Evolutionary conservation across 2,113 vertebrate species (phyloP), one percentile per base, ranked within the genome.

Genomic region (Elgaria multicarinata): DNA sequence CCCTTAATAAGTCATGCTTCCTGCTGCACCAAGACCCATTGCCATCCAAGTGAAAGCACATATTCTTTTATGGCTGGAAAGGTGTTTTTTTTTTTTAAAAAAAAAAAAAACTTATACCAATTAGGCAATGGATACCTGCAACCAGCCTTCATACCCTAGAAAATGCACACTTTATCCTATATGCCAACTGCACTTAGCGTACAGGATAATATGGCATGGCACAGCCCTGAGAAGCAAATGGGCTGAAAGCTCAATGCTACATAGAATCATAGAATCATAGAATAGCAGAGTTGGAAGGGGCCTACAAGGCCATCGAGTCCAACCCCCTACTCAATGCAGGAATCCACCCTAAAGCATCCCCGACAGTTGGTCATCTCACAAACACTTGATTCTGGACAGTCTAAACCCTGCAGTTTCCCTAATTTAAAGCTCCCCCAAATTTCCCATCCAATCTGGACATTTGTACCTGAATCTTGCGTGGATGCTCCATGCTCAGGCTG

Each of bases 401-500:
- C 85, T 44, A n/a, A 42, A 16, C 46, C 42, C n/a, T 9, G 3
- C 0, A 2, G 31, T 62, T 64, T 36, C 55, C 42, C 20, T 53
- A 36, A 31, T 67, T 50, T 83, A 22, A 66, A 39, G 31, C 26
- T 31, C 46, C 77, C 62, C 20, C 67, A 53, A 8, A 4, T 3
- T 4, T 2, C 18, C 0, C 0, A 14, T n/a, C 3, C 2, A 28
- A 77, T 3, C 0, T 33, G n/a, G 14, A 24, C 79, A 46, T 39
- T 75, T 71, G 12, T 92, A 95, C 96, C 95, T 94, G 88, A 78
- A 96, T 80, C 39, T 89, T 94, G 16, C 39, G 79, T 3, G 95
- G 95, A 78, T 95, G 44, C 3, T 26, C 85, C 79, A 94, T 92
- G 84, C 94, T 92, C 46, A 98, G 85, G 72, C 92, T 96, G 90